Percentiles rank a stretch among this genome's conserved stretches.
phyloP scores from a whole-genome alignment of 2,797 vertebrate species.

The Chiroxiphia lanceolata region DNA sequence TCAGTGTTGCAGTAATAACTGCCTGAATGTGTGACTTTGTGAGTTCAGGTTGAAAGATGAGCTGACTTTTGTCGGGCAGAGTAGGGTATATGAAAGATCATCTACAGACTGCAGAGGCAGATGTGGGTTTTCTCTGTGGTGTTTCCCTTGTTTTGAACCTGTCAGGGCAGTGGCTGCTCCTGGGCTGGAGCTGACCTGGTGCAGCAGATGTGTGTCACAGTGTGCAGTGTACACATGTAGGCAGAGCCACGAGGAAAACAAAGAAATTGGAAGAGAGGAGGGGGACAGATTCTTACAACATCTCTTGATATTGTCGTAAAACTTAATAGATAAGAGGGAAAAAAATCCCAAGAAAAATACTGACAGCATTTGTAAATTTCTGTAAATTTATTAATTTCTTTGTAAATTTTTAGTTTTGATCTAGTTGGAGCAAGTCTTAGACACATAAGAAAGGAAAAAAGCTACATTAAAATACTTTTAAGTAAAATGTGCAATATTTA shows the following conservation, averaged over 20 bases:
- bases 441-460: not conserved
- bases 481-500: not conserved
- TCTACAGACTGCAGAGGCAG: not conserved
- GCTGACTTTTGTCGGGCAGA: not conserved
- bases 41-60: not conserved
- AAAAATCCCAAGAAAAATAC: not conserved
- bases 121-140: not conserved
- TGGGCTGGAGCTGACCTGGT: not conserved
- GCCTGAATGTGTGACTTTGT: not conserved
- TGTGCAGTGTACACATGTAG: accelerated
- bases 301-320: not conserved
- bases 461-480: not conserved
- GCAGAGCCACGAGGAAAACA: not conserved
- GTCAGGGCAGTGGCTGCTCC: not conserved
- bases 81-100: not conserved
- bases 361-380: not conserved
- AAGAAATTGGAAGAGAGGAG: not conserved
- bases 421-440: not conserved
- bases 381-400: not conserved
- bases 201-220: too few relatives aligned
- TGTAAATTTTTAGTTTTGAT: not conserved
- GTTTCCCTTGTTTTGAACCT: not conserved
- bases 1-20: not conserved
- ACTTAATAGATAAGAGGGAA: not conserved
- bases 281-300: not conserved